phyloP scores from a whole-genome alignment of 2,113 vertebrate species.

The Rhodinocichla rosea region DNA sequence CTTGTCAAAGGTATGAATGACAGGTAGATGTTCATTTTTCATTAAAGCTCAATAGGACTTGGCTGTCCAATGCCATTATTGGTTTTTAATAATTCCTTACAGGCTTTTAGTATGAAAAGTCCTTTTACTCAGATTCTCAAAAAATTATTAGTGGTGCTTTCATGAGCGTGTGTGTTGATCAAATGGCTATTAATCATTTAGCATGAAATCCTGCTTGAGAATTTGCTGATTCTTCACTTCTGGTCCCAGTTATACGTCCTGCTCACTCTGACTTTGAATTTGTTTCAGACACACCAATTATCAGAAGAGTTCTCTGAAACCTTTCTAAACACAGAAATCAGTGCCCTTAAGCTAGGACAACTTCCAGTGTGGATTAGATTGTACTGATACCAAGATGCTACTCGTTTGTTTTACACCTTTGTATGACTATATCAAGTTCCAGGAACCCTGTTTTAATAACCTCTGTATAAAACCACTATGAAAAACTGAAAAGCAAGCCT shows the following conservation, averaged over 20 bases:
- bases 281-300: not conserved
- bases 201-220: not conserved
- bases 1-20: not conserved
- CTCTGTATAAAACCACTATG: not conserved
- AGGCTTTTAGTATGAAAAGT: not conserved
- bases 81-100: not conserved
- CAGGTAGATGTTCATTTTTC: not conserved
- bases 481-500: not conserved
- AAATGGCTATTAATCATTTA: constrained; percentile 12
- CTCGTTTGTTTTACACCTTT: not conserved
- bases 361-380: not conserved
- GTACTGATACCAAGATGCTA: not conserved
- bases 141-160: constrained; percentile 7
- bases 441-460: not conserved
- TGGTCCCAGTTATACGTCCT: not conserved
- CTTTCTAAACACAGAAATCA: not conserved
- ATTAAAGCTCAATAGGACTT: not conserved
- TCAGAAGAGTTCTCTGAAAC: not conserved
- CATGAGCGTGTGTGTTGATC: not conserved
- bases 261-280: not conserved
- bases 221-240: not conserved
- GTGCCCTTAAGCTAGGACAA: not conserved
- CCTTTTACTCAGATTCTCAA: not conserved
- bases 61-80: not conserved
- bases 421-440: not conserved